These are phyloP conservation scores for Peromyscus melanophrys DNA, from an alignment of 2,797 vertebrate species.

Conservation along the genomic window DNA sequence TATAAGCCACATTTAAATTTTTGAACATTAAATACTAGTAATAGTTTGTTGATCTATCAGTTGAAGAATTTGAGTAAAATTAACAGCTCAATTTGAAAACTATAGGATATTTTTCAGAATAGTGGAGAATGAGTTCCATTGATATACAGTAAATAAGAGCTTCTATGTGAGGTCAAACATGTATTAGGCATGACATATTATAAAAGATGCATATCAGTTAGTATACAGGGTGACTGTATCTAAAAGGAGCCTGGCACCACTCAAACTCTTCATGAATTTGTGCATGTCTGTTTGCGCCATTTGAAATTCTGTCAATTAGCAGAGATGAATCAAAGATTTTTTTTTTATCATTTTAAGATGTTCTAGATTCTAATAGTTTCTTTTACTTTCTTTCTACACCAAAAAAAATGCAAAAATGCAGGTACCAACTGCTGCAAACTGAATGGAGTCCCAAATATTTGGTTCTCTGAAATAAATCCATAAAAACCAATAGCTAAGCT, in stretches of 20 bases:
- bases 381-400: conserved; percentile 3
- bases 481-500: neutral
- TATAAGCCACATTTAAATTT: neutral
- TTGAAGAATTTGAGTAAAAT: conserved; percentile 8
- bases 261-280: neutral
- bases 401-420: neutral
- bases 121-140: neutral
- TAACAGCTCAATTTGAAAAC: neutral
- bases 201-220: neutral
- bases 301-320: neutral
- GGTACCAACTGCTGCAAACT: neutral
- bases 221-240: neutral
- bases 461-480: neutral
- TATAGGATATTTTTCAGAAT: neutral
- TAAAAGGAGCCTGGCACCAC: neutral
- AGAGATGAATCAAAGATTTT: conserved; percentile 11
- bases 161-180: neutral
- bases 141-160: neutral
- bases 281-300: neutral
- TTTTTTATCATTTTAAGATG: neutral
- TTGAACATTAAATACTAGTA: neutral
- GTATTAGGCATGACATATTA: neutral
- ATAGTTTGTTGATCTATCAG: neutral
- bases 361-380: neutral
- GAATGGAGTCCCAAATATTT: neutral